Conservation (phyloP, 2,888 invertebrate genomes). For the Auanema sp. region DNA sequence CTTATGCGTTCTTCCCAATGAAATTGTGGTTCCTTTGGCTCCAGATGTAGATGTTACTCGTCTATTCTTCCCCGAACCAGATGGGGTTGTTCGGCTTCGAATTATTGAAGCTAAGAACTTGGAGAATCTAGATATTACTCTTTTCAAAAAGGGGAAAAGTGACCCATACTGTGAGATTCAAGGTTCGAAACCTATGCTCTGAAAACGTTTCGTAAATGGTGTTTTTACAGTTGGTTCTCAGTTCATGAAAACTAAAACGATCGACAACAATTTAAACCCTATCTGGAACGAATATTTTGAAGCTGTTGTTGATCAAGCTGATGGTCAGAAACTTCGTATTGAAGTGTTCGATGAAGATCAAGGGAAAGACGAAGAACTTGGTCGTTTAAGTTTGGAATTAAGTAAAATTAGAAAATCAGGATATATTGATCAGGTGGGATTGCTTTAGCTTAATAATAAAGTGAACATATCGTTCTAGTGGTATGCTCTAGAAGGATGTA, state of each 20-base stretch:
- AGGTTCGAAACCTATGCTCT: slow-evolving; percentile 28
- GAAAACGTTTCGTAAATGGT: too few relatives aligned
- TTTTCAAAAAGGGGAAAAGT: slow-evolving; percentile 91
- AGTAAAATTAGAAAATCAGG: slow-evolving; percentile 75
- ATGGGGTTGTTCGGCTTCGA: slow-evolving; percentile 90
- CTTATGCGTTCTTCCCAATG: slow-evolving; percentile 93
- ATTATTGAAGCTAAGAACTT: slow-evolving; percentile 91
- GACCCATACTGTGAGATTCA: slow-evolving; percentile 83
- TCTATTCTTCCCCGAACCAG: slow-evolving; percentile 87
- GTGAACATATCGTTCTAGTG: slow-evolving; percentile 73
- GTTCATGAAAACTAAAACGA: slow-evolving; percentile 88
- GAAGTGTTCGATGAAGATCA: slow-evolving; percentile 89
- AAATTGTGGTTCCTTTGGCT: slow-evolving; percentile 84
- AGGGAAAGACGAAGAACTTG: slow-evolving; percentile 86
- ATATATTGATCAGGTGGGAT: slow-evolving; percentile 70
- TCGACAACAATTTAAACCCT: slow-evolving; percentile 90
- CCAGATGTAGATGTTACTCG: slow-evolving; percentile 80
- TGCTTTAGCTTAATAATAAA: too few relatives aligned
- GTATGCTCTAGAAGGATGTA: slow-evolving; percentile 90
- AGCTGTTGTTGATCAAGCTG: slow-evolving; percentile 63
- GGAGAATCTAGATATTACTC: slow-evolving; percentile 90
- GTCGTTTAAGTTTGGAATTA: slow-evolving; percentile 75
- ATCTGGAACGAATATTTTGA: slow-evolving; percentile 98
- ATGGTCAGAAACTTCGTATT: slow-evolving; percentile 67
- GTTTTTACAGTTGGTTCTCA: slow-evolving; percentile 85